Base-by-base conservation (phyloP, 92 coral and sea anemone genomes). In the Paramuricea clavata region DNA sequence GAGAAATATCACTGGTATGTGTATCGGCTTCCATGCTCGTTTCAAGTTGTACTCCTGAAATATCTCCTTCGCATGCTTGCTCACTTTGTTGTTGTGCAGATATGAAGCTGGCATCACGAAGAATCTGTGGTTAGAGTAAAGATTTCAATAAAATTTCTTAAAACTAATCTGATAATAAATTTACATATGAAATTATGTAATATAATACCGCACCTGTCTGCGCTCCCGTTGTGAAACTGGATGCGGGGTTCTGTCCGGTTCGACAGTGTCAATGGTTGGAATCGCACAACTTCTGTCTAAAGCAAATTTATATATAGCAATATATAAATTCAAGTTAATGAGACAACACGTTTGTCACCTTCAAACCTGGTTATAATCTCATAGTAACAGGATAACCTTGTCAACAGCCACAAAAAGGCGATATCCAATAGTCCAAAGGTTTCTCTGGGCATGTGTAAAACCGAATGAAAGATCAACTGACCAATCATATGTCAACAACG, bases 11-110 rank as follows among this genome's bases (percentile, higher is more conserved):
- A n/a, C n/a, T n/a, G n/a, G n/a, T n/a, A n/a, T n/a, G n/a, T n/a
- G n/a, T n/a, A n/a, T n/a, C n/a, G n/a, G n/a, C 76, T 69, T 69
- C 49, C 49, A 39, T 39, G 49, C 44, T 69, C 44, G 76, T 69
- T 69, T 69, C 44, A 69, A 33, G 44, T 3, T 13, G 44, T 12
- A 69, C 26, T 69, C 31, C 76, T 33, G 49, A 33, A 60, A 60
- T 28, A 60, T 60, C 68, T 22, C 31, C 68, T 21, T 26, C 68
- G 26, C 44, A 33, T 19, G 12, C 43, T 33, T 69, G n/a, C n/a
- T 25, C 26, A 33, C 49, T 39, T 69, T 33, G 76, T 30, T 33
- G 0, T 30, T 33, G 21, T 30, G 44, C 8, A 30, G 5, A 69
- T 27, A 22, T 69, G 26, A 15, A n/a, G 22, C 1, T 33, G 21